Percentiles rank a stretch among this genome's conserved stretches.
Conservation (phyloP, 1,140 invertebrate species). For the Drosophila tropicalis region DNA sequence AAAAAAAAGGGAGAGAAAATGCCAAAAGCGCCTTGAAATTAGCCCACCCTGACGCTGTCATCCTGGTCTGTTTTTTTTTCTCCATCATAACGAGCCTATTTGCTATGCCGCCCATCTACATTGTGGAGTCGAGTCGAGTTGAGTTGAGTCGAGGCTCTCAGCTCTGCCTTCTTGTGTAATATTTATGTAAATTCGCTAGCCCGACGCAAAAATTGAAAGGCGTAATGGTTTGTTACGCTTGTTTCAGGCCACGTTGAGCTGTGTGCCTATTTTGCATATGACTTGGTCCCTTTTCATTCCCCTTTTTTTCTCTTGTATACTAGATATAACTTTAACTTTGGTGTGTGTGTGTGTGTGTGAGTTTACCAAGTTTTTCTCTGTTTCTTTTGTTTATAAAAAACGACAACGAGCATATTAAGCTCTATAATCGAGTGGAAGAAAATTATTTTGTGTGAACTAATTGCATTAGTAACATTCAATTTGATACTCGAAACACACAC, state of each 20-base stretch:
- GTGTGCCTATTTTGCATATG: slow-evolving; percentile 68
- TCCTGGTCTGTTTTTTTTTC: background rate
- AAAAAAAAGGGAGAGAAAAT: slow-evolving; percentile 15
- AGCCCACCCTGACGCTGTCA: slow-evolving; percentile 40
- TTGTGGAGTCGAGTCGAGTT: slow-evolving; percentile 25
- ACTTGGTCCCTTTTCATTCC: slow-evolving; percentile 19
- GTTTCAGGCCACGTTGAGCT: slow-evolving; percentile 23
- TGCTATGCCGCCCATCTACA: slow-evolving; percentile 62
- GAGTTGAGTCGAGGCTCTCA: background rate
- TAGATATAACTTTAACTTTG: slow-evolving; percentile 1
- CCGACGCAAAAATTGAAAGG: slow-evolving; percentile 71
- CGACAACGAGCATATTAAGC: slow-evolving; percentile 77
- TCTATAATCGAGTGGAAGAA: slow-evolving; percentile 79
- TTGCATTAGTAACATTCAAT: slow-evolving; percentile 83
- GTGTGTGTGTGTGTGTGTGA: slow-evolving; percentile 19
- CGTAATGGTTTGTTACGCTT: slow-evolving; percentile 59
- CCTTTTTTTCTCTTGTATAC: too few species aligned
- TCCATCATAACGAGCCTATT: slow-evolving; percentile 71
- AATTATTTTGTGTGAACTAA: slow-evolving; percentile 82
- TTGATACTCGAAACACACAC: slow-evolving; percentile 44
- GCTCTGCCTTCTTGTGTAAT: slow-evolving; percentile 59
- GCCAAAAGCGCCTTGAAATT: slow-evolving; percentile 44
- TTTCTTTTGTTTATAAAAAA: slow-evolving; percentile 48
- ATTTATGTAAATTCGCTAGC: slow-evolving; percentile 69
- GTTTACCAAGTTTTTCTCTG: slow-evolving; percentile 18